Evolutionary conservation across 1,140 invertebrate species (phyloP), one percentile per base, ranked within the genome.

Genomic region (Aphelenchoides besseyi): DNA sequence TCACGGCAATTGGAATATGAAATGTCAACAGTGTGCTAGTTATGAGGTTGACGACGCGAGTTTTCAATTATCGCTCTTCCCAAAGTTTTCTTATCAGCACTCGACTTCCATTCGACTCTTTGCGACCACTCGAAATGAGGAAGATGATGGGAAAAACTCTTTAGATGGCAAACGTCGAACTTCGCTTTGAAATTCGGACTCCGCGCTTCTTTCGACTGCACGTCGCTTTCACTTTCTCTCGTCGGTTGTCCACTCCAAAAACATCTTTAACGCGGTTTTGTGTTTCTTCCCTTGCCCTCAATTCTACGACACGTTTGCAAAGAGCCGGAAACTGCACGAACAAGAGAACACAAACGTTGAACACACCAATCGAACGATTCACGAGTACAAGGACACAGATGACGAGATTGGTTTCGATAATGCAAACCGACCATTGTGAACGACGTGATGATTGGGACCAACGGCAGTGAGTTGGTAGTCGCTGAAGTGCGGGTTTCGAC

Each of bases 361-460:
- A 41, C 37, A 41, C 37, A 41, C 5, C 37, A 41, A 41, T 41
- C n/a, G 5, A 41, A 41, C 5, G 37, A 41, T 41, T 41, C n/a
- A n/a, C 37, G n/a, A 8, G n/a, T 41, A n/a, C n/a, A 41, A 41
- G n/a, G n/a, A 41, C 37, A 41, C 37, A 41, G n/a, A 41, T n/a
- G 37, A 41, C 37, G n/a, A 41, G 5, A 41, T 41, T 41, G 37
- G n/a, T 41, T 41, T 41, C 5, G n/a, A 41, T n/a, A 41, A 41
- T 41, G n/a, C n/a, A n/a, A 36, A 35, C 63, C 63, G 16, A 66
- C 63, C 63, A 33, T 66, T 66, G 32, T 66, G 63, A 28, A 66
- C 30, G 41, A 66, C 63, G 8, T 66, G 63, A 30, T 66, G 63
- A 37, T 66, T 66, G 0, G 63, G 63, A 32, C 63, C 63, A 32